A percentile compares a stretch with the other conserved stretches of the same genome.
Conservation (phyloP, 2,113 vertebrate species). For the Halcyon malimbica region DNA sequence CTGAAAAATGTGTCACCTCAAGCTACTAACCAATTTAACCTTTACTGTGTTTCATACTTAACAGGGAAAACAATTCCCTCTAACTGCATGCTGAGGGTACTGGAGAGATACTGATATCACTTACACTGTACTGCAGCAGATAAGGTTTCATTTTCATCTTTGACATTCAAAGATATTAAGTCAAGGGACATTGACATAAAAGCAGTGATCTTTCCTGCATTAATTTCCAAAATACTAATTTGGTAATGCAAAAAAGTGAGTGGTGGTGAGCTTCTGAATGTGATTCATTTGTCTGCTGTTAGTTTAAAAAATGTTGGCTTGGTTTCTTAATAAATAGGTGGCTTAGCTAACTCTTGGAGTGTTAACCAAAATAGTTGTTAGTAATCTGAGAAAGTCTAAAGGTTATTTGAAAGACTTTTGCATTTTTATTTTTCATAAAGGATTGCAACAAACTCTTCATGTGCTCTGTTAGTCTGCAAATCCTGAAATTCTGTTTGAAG, state of each 20-base stretch:
- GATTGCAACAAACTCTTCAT: background rate
- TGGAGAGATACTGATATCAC: background rate
- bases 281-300: background rate
- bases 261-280: background rate
- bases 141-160: conserved; percentile 48
- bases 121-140: conserved; percentile 2
- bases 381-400: conserved; percentile 35
- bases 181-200: background rate
- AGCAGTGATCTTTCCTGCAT: background rate
- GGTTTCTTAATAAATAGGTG: background rate
- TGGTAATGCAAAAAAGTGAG: background rate
- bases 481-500: background rate
- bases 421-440: background rate
- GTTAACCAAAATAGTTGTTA: conserved; percentile 12
- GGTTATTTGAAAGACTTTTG: conserved; percentile 28
- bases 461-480: background rate
- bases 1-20: conserved; percentile 56
- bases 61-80: conserved; percentile 54
- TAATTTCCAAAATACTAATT: background rate
- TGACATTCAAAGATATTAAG: background rate
- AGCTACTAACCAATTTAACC: conserved; percentile 43
- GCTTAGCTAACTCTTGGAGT: background rate
- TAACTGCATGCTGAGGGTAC: background rate
- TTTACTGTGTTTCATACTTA: conserved; percentile 26
- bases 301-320: background rate